Conservation (phyloP, 2,888 invertebrate species). For the Steromphala cineraria region DNA sequence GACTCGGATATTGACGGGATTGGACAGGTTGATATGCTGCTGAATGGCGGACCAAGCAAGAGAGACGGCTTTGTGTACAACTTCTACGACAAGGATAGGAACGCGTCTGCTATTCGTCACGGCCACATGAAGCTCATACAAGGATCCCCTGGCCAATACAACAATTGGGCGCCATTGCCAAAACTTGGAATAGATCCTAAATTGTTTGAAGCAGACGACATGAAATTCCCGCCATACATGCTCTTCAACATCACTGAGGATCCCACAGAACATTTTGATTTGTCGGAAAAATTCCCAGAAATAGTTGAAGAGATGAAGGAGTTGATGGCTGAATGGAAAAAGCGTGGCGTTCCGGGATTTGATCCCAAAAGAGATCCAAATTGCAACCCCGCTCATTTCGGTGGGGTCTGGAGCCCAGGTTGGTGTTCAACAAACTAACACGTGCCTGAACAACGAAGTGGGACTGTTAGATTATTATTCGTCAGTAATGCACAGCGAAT, state of each 20-base stretch:
- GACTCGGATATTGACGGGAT: constrained; percentile 54
- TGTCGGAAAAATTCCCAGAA: constrained; percentile 38
- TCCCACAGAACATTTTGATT: constrained; percentile 48
- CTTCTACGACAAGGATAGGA: constrained; percentile 47
- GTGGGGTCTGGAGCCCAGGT: constrained; percentile 51
- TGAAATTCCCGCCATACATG: constrained; percentile 6
- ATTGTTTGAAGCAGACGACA: not conserved
- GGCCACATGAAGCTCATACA: constrained; percentile 75
- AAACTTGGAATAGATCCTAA: not conserved
- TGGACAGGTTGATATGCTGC: constrained; percentile 49
- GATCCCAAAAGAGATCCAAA: constrained; percentile 30
- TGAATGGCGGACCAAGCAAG: constrained; percentile 41
- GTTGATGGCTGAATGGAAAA: constrained; percentile 33
- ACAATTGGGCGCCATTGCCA: constrained; percentile 60
- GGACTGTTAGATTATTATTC: too few relatives aligned
- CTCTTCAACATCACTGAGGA: constrained; percentile 40
- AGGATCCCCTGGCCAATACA: constrained; percentile 66
- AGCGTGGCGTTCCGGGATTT: constrained; percentile 39
- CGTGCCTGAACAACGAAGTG: too few relatives aligned
- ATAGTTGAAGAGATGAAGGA: constrained; percentile 34
- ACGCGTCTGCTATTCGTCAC: constrained; percentile 44
- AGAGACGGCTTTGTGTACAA: constrained; percentile 59
- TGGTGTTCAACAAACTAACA: constrained; percentile 39
- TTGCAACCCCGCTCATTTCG: constrained; percentile 41
- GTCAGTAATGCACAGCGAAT: too few relatives aligned